Evolutionary conservation across 2,888 invertebrate species (phyloP).

Genomic region (Galeopsomyia nigrocyanea): DNA sequence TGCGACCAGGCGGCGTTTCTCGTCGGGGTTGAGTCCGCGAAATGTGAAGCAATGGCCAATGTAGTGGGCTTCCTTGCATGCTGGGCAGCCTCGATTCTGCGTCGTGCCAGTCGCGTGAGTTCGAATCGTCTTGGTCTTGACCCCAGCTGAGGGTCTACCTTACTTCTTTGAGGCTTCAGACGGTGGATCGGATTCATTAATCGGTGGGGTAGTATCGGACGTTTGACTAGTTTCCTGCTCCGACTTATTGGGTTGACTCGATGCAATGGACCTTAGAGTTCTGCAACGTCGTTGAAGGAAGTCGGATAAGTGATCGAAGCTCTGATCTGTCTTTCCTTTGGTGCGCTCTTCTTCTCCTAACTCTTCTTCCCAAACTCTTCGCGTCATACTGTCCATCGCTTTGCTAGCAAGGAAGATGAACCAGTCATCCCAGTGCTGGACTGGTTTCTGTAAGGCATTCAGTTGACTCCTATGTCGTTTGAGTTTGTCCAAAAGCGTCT

Average conservation of each 20-base stretch:
- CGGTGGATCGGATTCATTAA: too few relatives aligned
- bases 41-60: background rate
- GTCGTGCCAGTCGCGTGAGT: background rate
- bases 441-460: too few relatives aligned
- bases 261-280: constrained; percentile 7
- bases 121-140: too few relatives aligned
- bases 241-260: background rate
- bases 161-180: too few relatives aligned
- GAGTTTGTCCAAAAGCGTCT: too few relatives aligned
- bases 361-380: background rate
- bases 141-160: too few relatives aligned
- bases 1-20: too few relatives aligned
- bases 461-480: too few relatives aligned
- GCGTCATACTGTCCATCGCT: background rate
- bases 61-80: constrained; percentile 5
- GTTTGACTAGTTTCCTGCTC: background rate
- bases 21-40: too few relatives aligned
- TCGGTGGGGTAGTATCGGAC: background rate
- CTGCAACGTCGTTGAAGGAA: constrained; percentile 13
- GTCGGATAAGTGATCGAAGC: background rate
- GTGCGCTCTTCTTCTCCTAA: background rate
- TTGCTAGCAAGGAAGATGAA: background rate
- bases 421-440: constrained; percentile 7
- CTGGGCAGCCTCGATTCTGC: background rate
- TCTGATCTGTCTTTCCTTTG: background rate